These are phyloP conservation scores for Sciurus vulgaris DNA, from an alignment of 2,797 vertebrate species.

Conservation along the genomic window DNA sequence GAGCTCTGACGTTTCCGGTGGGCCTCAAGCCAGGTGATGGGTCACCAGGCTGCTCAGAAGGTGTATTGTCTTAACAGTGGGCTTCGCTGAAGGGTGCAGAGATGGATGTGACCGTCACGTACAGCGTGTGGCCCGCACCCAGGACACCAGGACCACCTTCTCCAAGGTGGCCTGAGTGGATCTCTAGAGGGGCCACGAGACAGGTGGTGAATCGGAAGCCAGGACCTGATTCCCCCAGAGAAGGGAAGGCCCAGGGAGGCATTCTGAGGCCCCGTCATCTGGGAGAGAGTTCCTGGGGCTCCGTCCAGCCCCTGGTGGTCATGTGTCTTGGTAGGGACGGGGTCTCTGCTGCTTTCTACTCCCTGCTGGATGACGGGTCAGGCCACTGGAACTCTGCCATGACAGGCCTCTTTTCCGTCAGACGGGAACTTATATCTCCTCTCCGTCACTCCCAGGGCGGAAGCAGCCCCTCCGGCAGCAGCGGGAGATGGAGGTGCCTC, in stretches of 20 bases:
- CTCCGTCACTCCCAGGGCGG: no score
- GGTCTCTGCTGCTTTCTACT: rapidly evolving
- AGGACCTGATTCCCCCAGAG: not conserved
- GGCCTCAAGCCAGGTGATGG: not conserved
- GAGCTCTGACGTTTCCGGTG: not conserved
- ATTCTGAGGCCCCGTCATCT: rapidly evolving
- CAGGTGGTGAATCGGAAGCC: not conserved
- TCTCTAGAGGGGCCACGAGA: not conserved
- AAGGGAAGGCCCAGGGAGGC: not conserved
- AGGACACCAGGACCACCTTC: not conserved
- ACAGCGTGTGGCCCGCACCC: not conserved
- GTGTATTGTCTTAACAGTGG: not conserved
- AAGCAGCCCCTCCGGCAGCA: not conserved
- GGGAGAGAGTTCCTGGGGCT: not conserved
- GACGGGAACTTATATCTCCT: not conserved
- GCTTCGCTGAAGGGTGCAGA: not conserved
- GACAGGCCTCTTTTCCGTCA: not conserved
- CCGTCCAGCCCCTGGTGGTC: rapidly evolving
- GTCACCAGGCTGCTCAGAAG: not conserved
- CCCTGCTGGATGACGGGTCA: not conserved
- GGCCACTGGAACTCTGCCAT: not conserved
- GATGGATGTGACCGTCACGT: not conserved
- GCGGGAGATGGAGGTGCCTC: rapidly evolving
- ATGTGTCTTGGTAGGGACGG: not conserved
- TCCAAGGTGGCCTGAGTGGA: not conserved